Evolutionary conservation across 2,888 invertebrate species (phyloP).

Genomic region (Pollenia amentaria): DNA sequence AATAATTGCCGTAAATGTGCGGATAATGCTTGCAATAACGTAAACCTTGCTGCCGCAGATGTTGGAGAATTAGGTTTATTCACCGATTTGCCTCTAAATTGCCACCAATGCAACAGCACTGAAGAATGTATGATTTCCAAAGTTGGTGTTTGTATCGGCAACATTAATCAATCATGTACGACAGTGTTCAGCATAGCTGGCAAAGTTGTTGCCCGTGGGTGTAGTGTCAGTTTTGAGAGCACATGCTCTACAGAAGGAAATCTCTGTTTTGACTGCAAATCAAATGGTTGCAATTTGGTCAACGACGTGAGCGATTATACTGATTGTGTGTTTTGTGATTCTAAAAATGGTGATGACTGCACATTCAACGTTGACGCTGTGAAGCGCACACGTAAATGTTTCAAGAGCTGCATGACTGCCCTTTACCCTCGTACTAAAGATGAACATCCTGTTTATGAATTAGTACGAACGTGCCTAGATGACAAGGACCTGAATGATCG

Average conservation of each 20-base stretch:
- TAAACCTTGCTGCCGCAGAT: constrained; percentile 58
- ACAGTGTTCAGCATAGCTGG: constrained; percentile 72
- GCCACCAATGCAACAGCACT: constrained; percentile 74
- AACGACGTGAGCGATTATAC: constrained; percentile 74
- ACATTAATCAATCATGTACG: constrained; percentile 75
- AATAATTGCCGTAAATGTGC: constrained; percentile 75
- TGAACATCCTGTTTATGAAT: constrained; percentile 76
- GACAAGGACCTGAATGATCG: constrained; percentile 80
- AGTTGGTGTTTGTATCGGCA: constrained; percentile 62
- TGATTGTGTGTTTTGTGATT: constrained; percentile 80
- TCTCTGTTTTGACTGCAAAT: constrained; percentile 80
- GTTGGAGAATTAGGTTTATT: constrained; percentile 75
- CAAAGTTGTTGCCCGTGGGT: constrained; percentile 74
- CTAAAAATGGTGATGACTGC: constrained; percentile 76
- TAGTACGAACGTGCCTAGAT: constrained; percentile 80
- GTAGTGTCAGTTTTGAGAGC: constrained; percentile 73
- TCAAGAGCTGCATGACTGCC: constrained; percentile 80
- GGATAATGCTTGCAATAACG: constrained; percentile 68
- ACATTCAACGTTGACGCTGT: constrained; percentile 74
- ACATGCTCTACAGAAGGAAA: constrained; percentile 72
- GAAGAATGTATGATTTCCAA: constrained; percentile 65
- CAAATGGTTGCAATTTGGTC: constrained; percentile 80
- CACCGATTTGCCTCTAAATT: constrained; percentile 76
- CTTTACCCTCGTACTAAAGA: constrained; percentile 79
- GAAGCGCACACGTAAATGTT: constrained; percentile 75